phyloP scores from a whole-genome alignment of 64 coral and sea anemone species.

The Montipora sp. region DNA sequence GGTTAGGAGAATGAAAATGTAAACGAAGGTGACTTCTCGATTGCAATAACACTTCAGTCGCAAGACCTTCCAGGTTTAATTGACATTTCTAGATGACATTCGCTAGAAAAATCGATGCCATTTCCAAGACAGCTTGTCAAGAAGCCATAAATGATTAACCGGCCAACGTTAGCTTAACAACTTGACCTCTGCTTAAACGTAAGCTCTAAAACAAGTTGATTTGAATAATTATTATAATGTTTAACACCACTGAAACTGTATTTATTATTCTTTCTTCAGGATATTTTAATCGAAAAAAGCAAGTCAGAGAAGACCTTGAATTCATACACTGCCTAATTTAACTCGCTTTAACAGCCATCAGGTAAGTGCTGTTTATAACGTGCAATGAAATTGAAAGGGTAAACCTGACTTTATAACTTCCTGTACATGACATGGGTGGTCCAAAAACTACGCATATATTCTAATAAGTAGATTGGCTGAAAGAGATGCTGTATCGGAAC shows the following conservation, averaged over 20 bases:
- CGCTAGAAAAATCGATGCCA: neutral
- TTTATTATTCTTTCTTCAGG: neutral
- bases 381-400: neutral
- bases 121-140: neutral
- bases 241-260: neutral
- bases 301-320: neutral
- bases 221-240: neutral
- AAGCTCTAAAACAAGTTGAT: neutral
- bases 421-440: too few species aligned
- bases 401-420: neutral
- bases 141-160: neutral
- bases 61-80: neutral
- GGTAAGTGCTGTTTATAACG: neutral
- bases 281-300: neutral
- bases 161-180: too few species aligned
- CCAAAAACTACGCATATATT: neutral
- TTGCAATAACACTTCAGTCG: neutral
- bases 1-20: neutral
- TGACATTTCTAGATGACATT: neutral
- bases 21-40: neutral
- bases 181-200: neutral
- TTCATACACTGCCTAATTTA: neutral
- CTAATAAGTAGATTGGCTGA: neutral
- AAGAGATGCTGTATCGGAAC: too few species aligned
- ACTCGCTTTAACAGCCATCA: neutral